phyloP scores from a whole-genome alignment of 2,797 vertebrate genomes.

The Hemibagrus guttatus region DNA sequence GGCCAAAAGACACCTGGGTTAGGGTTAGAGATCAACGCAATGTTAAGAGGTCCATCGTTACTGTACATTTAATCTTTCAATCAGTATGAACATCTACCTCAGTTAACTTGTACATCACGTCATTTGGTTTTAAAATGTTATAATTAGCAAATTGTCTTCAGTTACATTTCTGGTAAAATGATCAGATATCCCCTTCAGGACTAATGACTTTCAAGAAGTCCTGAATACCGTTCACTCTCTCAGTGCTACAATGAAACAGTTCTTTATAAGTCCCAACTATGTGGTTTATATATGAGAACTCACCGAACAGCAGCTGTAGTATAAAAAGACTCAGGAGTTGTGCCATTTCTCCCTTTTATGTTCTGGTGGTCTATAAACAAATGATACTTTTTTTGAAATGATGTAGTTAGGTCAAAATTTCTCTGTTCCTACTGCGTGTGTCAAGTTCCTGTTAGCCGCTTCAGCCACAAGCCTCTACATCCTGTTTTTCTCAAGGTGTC shows the following conservation, averaged over 20 bases:
- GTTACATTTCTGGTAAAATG: background rate
- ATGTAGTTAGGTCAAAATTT: background rate
- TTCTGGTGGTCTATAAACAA: background rate
- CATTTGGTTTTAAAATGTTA: too few relatives aligned
- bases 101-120: background rate
- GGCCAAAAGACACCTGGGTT: background rate
- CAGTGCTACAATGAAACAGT: background rate
- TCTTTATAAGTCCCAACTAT: background rate
- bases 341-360: background rate
- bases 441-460: background rate
- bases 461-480: constrained; percentile 7
- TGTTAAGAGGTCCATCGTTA: background rate
- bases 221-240: background rate
- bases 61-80: background rate
- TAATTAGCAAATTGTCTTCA: background rate
- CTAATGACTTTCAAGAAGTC: background rate
- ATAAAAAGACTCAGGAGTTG: background rate
- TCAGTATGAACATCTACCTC: background rate
- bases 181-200: background rate
- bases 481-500: background rate
- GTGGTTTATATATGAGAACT: background rate
- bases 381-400: background rate
- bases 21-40: background rate
- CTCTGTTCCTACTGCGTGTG: background rate
- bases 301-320: background rate